Evolutionary conservation across 2,113 vertebrate species (phyloP), one percentile per base, ranked within the genome.

Genomic region (Butorides virescens): DNA sequence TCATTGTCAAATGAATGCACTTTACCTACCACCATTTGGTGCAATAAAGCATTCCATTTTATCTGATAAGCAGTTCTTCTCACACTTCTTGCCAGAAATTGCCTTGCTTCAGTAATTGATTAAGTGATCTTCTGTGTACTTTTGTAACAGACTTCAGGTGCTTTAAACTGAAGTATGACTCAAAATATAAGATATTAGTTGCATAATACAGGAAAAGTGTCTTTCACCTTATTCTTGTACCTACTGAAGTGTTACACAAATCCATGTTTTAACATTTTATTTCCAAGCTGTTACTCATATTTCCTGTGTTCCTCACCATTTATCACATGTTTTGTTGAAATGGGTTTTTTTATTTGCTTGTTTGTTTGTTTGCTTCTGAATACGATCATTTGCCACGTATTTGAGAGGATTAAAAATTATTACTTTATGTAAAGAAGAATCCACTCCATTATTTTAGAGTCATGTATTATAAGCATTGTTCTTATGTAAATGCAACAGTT

Each of bases 301-400:
- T 70, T 85, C 1, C 1, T 50, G 13, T 50, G 30, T 78, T 90
- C 4, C 9, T 91, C 18, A 44, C 21, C 3, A 52, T 94, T 78
- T 71, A 68, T 67, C 9, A 52, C 2, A 0, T 36, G 4, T 67
- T 44, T 25, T 1, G 4, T 39, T 32, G 34, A 47, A 49, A 42
- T 7, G 1, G 3, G 11, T 2, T 0, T 83, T 83, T 79, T 68
- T 67, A 4, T 65, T 77, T 53, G 14, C 58, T 67, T 46, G 1
- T 23, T 50, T 25, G 25, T 26, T 85, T 68, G 4, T 23, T 71
- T 70, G 12, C 8, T 72, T 80, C 47, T 63, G 13, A 78, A 71
- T 80, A 27, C 4, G 2, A 2, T 49, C 0, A n/a, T 26, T 71
- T 87, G 10, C 3, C 0, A 3, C 49, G 26, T 29, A 50, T 7